Evolutionary conservation across 30 jellyfish, hydroid and myxozoan genomes (phyloP).

Genomic region (Catostylus mosaicus): DNA sequence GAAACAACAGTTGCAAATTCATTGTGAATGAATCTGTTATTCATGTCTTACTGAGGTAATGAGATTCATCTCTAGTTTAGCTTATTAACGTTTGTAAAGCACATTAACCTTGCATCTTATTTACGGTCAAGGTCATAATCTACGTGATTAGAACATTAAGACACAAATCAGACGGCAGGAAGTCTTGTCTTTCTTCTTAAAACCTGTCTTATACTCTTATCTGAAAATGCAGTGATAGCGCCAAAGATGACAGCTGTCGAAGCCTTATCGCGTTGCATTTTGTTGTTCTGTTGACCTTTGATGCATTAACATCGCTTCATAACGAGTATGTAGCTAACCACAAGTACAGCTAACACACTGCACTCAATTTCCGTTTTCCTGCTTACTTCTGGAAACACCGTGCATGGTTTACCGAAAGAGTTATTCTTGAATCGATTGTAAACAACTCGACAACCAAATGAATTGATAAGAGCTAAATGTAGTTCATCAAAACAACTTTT

Average conservation of each 20-base stretch:
- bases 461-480: no score
- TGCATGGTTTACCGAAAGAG: neutral
- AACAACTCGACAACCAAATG: no score
- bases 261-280: neutral
- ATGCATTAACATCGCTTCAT: neutral
- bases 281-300: neutral
- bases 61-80: constrained; percentile 23
- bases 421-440: neutral
- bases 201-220: constrained; percentile 12
- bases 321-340: neutral
- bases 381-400: neutral
- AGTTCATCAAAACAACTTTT: no score
- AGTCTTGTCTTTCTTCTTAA: constrained; percentile 17
- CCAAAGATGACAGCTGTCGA: constrained; percentile 3
- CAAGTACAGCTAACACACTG: constrained; percentile 4
- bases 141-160: constrained; percentile 5
- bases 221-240: constrained; percentile 10
- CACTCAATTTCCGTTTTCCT: constrained; percentile 1
- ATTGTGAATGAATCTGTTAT: constrained; percentile 36
- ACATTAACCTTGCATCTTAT: constrained; percentile 32
- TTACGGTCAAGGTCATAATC: constrained; percentile 46
- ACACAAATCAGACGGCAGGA: constrained; percentile 63
- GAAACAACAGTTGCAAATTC: neutral
- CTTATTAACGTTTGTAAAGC: constrained; percentile 47
- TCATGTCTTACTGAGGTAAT: neutral